Conservation (phyloP, 2,797 vertebrate genomes). For the Manis crassicaudata region DNA sequence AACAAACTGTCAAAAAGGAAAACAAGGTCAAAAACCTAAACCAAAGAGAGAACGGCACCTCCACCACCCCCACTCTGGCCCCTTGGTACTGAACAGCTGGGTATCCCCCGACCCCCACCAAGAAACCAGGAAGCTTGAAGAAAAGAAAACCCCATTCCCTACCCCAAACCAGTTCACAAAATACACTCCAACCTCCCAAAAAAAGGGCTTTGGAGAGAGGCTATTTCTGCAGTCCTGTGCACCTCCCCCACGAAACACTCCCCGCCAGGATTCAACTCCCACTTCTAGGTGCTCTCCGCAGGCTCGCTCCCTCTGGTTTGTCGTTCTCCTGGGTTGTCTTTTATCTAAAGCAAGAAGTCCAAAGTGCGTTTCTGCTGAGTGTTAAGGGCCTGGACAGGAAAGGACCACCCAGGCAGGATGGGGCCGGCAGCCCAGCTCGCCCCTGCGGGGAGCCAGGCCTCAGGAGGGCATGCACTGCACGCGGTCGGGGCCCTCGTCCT, state of each 20-base stretch:
- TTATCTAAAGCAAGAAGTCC: slow-evolving; percentile 78
- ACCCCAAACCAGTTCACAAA: slow-evolving; percentile 72
- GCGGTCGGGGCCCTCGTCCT: slow-evolving; percentile 95
- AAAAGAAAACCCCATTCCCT: slow-evolving; percentile 59
- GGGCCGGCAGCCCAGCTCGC: slow-evolving; percentile 54
- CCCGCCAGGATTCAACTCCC: slow-evolving; percentile 1
- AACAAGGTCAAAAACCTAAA: slow-evolving; percentile 62
- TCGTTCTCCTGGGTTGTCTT: slow-evolving; percentile 65
- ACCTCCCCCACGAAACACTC: neutral
- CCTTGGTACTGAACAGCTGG: slow-evolving; percentile 52
- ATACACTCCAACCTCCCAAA: slow-evolving; percentile 8
- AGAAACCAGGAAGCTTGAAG: slow-evolving; percentile 61
- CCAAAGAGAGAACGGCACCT: slow-evolving; percentile 62
- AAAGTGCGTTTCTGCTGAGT: slow-evolving; percentile 83
- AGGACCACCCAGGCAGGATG: slow-evolving; percentile 70
- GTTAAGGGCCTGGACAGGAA: slow-evolving; percentile 65
- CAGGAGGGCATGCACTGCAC: slow-evolving; percentile 99
- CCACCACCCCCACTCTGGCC: slow-evolving; percentile 47
- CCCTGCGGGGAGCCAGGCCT: slow-evolving; percentile 78
- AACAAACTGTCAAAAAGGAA: slow-evolving; percentile 54
- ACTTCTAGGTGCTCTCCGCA: slow-evolving; percentile 29
- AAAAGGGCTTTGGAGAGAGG: slow-evolving; percentile 56
- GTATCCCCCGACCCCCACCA: slow-evolving; percentile 22
- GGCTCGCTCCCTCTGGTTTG: slow-evolving; percentile 49
- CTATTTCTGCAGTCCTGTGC: slow-evolving; percentile 58